Evolutionary conservation across 2,797 vertebrate species (phyloP), one percentile per base, ranked within the genome.

Genomic region (Cyclura pinguis): DNA sequence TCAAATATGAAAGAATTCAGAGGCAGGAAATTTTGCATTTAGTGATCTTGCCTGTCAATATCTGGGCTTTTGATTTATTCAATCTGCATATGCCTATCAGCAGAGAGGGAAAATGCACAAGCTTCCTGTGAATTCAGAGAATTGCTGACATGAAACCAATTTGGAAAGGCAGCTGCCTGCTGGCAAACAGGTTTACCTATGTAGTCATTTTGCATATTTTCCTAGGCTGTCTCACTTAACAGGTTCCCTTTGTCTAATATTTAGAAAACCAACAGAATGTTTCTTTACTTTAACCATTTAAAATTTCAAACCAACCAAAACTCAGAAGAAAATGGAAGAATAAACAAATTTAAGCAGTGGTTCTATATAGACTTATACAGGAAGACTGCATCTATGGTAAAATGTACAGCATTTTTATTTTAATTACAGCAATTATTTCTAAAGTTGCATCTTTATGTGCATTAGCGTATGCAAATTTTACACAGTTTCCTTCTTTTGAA

Each of bases 111-210:
- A 52, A 38, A 5, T 32, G 8, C 18, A 78, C 47, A 6, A 12
- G 22, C 64, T 90, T n/a, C 73, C 80, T 7, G 78, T 77, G 87
- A 90, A 59, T n/a, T 38, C 3, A 57, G 47, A 42, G 27, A 74
- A 84, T 67, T 42, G 55, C 88, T 85, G 35, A 67, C 69, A 85
- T 0, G 0, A 80, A 47, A 72, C 8, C 81, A 13, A 32, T 90
- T 50, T 64, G 29, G 13, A 2, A 67, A 47, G 57, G 35, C 52
- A 89, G 13, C 29, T 76, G 4, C 55, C 91, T 88, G 42, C 24
- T 87, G 72, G n/a, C 52, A 20, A 88, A 57, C 10, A 90, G 32
- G 18, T 82, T 92, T 91, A 93, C 84, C 22, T 62, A 80, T 88
- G 12, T 14, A 38, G 20, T 84, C 74, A 18, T 81, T 87, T 87